Conservation (phyloP, 2,888 invertebrate genomes). For the Phragmatobia fuliginosa region DNA sequence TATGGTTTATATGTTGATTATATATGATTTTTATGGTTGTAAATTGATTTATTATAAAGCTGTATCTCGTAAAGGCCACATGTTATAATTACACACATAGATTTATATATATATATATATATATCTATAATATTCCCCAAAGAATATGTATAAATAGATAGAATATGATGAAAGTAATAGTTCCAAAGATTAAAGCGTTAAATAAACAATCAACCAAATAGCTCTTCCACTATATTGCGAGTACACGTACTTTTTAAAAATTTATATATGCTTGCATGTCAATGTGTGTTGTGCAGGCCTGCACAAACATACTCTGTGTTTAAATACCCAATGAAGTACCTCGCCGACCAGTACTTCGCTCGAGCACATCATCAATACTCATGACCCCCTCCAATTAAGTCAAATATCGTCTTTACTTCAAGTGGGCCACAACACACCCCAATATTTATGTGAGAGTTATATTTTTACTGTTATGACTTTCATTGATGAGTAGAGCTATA, state of each 20-base stretch:
- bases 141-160: no score
- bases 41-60: no score
- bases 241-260: background rate
- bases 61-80: no score
- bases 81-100: no score
- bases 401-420: background rate
- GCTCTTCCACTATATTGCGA: background rate
- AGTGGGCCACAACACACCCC: slow-evolving; percentile 5
- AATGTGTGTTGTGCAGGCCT: background rate
- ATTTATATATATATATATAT: no score
- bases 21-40: no score
- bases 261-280: background rate
- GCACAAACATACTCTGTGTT: background rate
- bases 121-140: no score
- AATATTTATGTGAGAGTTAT: background rate
- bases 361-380: background rate
- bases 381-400: slow-evolving; percentile 12
- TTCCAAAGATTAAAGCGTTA: no score
- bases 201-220: background rate
- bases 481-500: background rate
- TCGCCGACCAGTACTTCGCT: background rate
- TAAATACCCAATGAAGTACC: background rate
- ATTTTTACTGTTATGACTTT: background rate
- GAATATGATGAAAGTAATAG: no score
- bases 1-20: no score